These are phyloP conservation scores for Calcarius ornatus DNA, from an alignment of 2,113 vertebrate genomes.

Conservation along the genomic window DNA sequence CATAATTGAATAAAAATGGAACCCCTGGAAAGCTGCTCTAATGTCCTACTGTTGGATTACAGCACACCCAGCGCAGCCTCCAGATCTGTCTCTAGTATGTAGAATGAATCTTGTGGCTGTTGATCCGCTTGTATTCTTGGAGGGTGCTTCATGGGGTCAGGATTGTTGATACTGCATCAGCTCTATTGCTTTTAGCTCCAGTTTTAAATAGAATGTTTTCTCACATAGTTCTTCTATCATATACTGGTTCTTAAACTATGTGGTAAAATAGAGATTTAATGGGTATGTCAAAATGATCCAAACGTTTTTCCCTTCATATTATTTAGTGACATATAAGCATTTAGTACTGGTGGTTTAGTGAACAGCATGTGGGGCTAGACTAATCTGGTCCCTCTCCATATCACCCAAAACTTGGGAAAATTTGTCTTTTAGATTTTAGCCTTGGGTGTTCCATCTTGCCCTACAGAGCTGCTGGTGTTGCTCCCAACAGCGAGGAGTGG, in stretches of 20 bases:
- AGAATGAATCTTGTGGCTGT: background rate
- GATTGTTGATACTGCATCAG: background rate
- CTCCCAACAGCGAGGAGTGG: background rate
- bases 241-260: background rate
- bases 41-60: background rate
- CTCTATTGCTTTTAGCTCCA: background rate
- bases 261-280: background rate
- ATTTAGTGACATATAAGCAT: background rate
- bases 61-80: background rate
- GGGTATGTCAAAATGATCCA: background rate
- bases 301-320: background rate
- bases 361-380: background rate
- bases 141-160: background rate
- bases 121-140: background rate
- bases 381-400: background rate
- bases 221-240: background rate
- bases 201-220: background rate
- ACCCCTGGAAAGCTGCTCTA: background rate
- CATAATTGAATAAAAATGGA: background rate
- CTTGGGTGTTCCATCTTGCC: background rate
- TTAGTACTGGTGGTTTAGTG: background rate
- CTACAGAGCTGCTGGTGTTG: background rate
- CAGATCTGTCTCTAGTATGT: background rate
- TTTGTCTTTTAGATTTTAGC: background rate
- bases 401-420: background rate